These are phyloP conservation scores for Pollenia labialis DNA, from an alignment of 2,888 invertebrate species.

Conservation along the genomic window DNA sequence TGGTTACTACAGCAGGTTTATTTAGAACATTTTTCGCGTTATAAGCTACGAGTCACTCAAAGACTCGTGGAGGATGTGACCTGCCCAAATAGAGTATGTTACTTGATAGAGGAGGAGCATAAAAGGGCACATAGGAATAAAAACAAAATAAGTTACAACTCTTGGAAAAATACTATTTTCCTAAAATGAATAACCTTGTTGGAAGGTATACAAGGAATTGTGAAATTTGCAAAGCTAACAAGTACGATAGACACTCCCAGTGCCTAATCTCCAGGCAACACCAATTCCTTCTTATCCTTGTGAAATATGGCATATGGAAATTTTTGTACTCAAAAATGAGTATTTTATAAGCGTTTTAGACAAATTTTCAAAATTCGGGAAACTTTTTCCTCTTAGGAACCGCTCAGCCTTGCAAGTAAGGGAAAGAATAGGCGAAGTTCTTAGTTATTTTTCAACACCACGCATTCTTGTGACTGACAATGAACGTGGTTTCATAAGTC, in stretches of 20 bases:
- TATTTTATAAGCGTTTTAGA: not conserved
- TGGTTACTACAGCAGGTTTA: slow-evolving; percentile 35
- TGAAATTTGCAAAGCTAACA: slow-evolving; percentile 11
- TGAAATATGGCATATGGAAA: slow-evolving; percentile 1
- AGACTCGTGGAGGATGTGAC: slow-evolving; percentile 37
- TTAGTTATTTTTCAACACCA: too few species aligned
- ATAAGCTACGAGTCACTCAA: slow-evolving; percentile 44
- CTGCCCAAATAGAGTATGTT: too few species aligned
- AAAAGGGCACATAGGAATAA: slow-evolving; percentile 47
- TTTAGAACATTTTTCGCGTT: slow-evolving; percentile 22
- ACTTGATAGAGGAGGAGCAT: slow-evolving; percentile 12
- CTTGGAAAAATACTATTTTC: slow-evolving; percentile 30
- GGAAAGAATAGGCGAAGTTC: slow-evolving; percentile 59
- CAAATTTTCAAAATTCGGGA: slow-evolving; percentile 15
- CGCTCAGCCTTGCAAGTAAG: slow-evolving; percentile 49
- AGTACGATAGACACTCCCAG: slow-evolving; percentile 24
- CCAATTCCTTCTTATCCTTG: slow-evolving; percentile 27
- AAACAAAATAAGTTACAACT: slow-evolving; percentile 30
- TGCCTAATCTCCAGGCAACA: slow-evolving; percentile 10
- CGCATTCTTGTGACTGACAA: too few species aligned
- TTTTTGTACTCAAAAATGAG: not conserved
- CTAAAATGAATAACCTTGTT: slow-evolving; percentile 12
- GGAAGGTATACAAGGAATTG: not conserved
- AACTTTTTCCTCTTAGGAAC: not conserved
- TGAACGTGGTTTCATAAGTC: too few species aligned